Conservation (phyloP, 2,888 invertebrate genomes). For the Drosophila paramelanica region DNA sequence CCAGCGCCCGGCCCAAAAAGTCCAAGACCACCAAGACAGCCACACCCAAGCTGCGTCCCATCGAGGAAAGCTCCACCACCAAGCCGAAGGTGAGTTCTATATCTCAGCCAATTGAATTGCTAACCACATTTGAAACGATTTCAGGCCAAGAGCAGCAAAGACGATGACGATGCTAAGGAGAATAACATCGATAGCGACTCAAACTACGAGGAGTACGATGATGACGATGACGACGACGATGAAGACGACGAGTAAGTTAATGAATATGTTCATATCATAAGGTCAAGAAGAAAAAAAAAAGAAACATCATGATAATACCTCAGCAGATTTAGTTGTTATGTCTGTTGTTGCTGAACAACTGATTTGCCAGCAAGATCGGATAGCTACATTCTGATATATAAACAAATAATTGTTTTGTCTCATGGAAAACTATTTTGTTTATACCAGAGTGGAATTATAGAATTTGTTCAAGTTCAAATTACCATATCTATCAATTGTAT, state of each 20-base stretch:
- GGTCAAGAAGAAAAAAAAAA: too few species aligned
- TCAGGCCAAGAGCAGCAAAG: constrained; percentile 59
- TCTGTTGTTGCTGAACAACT: too few species aligned
- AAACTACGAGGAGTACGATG: constrained; percentile 69
- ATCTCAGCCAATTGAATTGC: neutral
- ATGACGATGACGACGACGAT: constrained; percentile 60
- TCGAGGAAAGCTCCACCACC: constrained; percentile 39
- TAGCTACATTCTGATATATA: too few species aligned
- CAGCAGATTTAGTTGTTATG: too few species aligned
- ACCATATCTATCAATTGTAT: too few species aligned
- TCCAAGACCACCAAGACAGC: constrained; percentile 46
- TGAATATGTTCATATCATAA: neutral
- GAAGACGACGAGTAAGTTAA: constrained; percentile 62
- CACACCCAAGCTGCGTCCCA: constrained; percentile 58
- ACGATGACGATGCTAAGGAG: constrained; percentile 51
- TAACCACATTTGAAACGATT: neutral
- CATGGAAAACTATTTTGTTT: too few species aligned
- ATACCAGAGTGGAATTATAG: too few species aligned
- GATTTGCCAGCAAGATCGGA: too few species aligned
- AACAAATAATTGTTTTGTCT: too few species aligned
- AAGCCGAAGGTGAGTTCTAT: constrained; percentile 53
- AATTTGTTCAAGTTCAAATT: too few species aligned
- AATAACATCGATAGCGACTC: constrained; percentile 70
- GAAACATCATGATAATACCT: too few species aligned
- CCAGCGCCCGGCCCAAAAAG: constrained; percentile 60